Evolutionary conservation across 1,140 invertebrate genomes (phyloP), one percentile per base, ranked within the genome.

Genomic region (Cheumatopsyche charites): DNA sequence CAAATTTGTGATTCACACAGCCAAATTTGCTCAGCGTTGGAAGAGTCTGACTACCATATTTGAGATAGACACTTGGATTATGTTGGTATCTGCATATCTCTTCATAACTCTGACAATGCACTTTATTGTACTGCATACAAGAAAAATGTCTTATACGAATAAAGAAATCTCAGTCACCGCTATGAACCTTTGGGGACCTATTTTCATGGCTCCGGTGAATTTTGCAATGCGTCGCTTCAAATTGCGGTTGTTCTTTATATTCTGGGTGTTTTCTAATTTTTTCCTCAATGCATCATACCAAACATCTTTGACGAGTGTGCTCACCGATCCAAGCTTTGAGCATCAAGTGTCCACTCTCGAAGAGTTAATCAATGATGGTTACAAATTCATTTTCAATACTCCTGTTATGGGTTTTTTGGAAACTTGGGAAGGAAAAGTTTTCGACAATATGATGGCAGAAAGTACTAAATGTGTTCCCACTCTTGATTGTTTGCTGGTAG

Each of bases 231-330:
- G 15, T 45, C 17, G 45, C 1, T 61, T 41, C 17, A 71, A 42
- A 12, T 23, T 75, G 4, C 45, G 77, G 15, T 47, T 78, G 19
- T 42, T 78, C 13, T 71, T 77, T 19, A 43, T 75, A 19, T 19
- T 75, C 3, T 75, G 76, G 74, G 49, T 76, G 1, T 21, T 77
- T n/a, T 73, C 21, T 23, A 65, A 45, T 63, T 73, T 77, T 26
- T 70, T 62, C 36, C 26, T 76, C 9, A 52, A 65, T 13, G 61
- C 47, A 7, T 47, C 52, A 0, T 78, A 74, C 41, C 71, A 74
- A 58, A 73, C 73, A 0, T 67, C 65, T 3, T 55, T 77, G 21
- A 69, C 72, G 11, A 77, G 73, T 47, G 45, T 69, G 1, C 36
- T 78, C 55, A 52, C 76, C 1, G 52, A 29, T 45, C 71, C 62